These are phyloP conservation scores for Sinhomidia bicolor DNA, from an alignment of 2,888 invertebrate genomes.

Conservation along the genomic window DNA sequence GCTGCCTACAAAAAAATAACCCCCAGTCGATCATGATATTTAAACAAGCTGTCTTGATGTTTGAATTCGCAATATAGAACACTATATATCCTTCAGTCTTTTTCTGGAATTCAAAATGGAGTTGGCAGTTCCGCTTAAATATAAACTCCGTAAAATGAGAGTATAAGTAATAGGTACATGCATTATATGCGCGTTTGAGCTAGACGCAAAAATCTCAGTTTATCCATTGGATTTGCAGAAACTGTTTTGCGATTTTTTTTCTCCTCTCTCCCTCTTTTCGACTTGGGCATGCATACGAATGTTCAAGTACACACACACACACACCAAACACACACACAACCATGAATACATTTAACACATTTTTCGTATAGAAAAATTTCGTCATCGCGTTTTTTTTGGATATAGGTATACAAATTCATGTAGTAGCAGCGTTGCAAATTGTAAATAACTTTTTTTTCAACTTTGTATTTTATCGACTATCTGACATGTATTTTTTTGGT, in stretches of 20 bases:
- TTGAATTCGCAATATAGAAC: slow-evolving; percentile 44
- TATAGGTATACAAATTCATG: not conserved
- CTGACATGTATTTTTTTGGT: not conserved
- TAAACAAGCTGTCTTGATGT: slow-evolving; percentile 46
- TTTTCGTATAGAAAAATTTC: not conserved
- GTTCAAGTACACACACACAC: not conserved
- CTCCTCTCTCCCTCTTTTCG: slow-evolving; percentile 4
- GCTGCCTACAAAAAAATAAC: slow-evolving; percentile 65
- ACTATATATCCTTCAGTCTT: slow-evolving; percentile 28
- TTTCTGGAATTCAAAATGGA: slow-evolving; percentile 75
- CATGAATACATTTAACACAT: not conserved
- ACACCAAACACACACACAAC: not conserved
- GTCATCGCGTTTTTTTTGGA: not conserved
- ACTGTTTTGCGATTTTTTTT: slow-evolving; percentile 31
- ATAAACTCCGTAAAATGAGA: slow-evolving; percentile 40
- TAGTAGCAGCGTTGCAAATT: not conserved
- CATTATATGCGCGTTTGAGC: not conserved
- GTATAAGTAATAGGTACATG: not conserved
- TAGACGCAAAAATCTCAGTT: not conserved
- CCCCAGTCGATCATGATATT: slow-evolving; percentile 62
- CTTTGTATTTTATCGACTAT: slow-evolving; percentile 4
- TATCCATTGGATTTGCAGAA: slow-evolving; percentile 41
- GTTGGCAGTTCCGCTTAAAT: slow-evolving; percentile 45
- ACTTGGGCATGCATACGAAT: not conserved
- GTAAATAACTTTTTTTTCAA: not conserved